Evolutionary conservation across 2,797 vertebrate species (phyloP).

Genomic region (Acanthurus leucopareius): DNA sequence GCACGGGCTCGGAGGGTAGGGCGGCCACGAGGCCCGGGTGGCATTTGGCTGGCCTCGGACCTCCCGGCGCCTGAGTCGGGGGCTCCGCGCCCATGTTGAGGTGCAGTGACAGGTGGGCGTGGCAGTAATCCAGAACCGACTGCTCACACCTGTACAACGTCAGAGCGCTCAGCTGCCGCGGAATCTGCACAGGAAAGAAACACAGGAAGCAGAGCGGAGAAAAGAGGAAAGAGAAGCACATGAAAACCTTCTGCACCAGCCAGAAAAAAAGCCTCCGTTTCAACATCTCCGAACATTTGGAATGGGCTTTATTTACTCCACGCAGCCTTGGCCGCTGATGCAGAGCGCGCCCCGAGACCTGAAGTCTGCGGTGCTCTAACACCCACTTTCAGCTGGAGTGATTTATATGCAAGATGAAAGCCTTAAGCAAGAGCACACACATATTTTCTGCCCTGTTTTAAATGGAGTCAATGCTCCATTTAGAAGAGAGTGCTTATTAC

Average conservation of each 20-base stretch:
- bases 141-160: slow-evolving; percentile 93
- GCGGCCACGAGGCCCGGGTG: slow-evolving; percentile 62
- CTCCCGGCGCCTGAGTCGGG: slow-evolving; percentile 73
- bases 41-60: slow-evolving; percentile 60
- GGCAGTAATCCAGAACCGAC: slow-evolving; percentile 93
- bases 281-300: slow-evolving; percentile 64
- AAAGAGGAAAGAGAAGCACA: slow-evolving; percentile 26
- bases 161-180: slow-evolving; percentile 92
- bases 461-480: slow-evolving; percentile 86
- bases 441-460: slow-evolving; percentile 82
- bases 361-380: slow-evolving; percentile 70
- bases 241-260: slow-evolving; percentile 37
- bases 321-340: slow-evolving; percentile 69
- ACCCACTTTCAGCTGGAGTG: slow-evolving; percentile 74
- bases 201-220: slow-evolving; percentile 34
- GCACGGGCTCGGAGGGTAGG: slow-evolving; percentile 71
- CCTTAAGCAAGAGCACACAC: slow-evolving; percentile 82
- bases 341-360: slow-evolving; percentile 72
- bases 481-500: slow-evolving; percentile 85
- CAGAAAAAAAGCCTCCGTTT: slow-evolving; percentile 38
- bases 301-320: slow-evolving; percentile 70
- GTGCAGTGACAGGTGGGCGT: slow-evolving; percentile 92
- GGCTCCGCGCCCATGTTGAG: slow-evolving; percentile 88
- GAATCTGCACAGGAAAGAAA: slow-evolving; percentile 80
- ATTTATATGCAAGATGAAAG: slow-evolving; percentile 85